Conservation (phyloP, 2,797 vertebrate genomes). For the Micrastur ruficollis region DNA sequence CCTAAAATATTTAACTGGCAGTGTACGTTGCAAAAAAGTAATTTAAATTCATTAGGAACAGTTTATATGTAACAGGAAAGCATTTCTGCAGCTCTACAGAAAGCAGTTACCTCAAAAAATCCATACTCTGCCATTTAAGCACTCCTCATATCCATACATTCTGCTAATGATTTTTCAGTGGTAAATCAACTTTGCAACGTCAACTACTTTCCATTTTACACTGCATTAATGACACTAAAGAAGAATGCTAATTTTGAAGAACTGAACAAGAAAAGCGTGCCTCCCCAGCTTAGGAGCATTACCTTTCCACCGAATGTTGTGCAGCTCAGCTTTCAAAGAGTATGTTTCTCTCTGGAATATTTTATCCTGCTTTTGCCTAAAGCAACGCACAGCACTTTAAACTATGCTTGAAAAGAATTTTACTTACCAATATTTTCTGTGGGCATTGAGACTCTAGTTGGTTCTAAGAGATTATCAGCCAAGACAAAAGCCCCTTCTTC, state of each 20-base stretch:
- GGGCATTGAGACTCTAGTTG: conserved; percentile 94
- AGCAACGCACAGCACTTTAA: not conserved
- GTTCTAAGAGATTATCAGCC: conserved; percentile 96
- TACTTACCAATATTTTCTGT: conserved; percentile 98
- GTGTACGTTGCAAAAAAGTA: conserved; percentile 28
- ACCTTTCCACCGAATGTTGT: not conserved
- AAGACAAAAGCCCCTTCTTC: conserved; percentile 98
- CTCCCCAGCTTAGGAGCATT: not conserved
- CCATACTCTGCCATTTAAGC: conserved; percentile 42
- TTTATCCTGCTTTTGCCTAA: not conserved
- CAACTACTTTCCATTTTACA: not conserved
- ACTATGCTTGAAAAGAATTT: not conserved
- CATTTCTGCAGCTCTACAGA: conserved; percentile 16
- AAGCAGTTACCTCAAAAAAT: conserved; percentile 48
- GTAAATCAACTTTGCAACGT: not conserved
- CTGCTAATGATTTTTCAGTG: conserved; percentile 58
- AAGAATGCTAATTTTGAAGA: not conserved
- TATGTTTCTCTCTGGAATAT: rapidly evolving
- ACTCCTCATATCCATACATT: not conserved
- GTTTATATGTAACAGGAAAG: conserved; percentile 42
- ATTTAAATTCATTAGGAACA: conserved; percentile 69
- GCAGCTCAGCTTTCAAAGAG: not conserved
- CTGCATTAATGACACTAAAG: conserved; percentile 25
- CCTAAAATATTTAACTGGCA: conserved; percentile 59
- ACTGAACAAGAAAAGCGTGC: not conserved